Evolutionary conservation across 1,140 invertebrate species (phyloP), one percentile per base, ranked within the genome.

Genomic region (Zaprionus inermis): DNA sequence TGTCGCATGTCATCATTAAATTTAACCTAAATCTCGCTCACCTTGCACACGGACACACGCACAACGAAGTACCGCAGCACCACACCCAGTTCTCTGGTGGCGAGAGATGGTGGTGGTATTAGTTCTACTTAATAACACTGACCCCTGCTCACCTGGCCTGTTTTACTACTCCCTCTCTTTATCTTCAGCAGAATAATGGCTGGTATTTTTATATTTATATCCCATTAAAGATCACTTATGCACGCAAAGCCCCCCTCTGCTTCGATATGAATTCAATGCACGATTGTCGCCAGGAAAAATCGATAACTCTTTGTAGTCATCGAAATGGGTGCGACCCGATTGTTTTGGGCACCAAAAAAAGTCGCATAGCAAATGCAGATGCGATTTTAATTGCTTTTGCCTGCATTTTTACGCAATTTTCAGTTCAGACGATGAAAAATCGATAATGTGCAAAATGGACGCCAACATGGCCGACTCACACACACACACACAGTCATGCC

Each of bases 391-490:
- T 55, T 65, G 49, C 49, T 52, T 57, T 80, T 72, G 52, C n/a
- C 14, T 54, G 46, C 41, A 55, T 64, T 60, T 65, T 65, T 24
- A 67, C 44, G 74, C 61, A 71, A 70, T 72, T 90, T 79, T 76
- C 76, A 66, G 55, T 56, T 41, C 69, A 81, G 81, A 90, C 85
- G 68, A 65, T 76, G 85, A 85, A 90, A 90, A 90, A 90, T 90
- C 86, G 65, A 90, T 90, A 91, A 71, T 73, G 60, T 75, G 76
- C 83, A 91, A 91, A 91, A 90, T 91, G 90, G 90, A 91, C 83
- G 90, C 84, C 90, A 91, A 82, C 78, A 91, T 91, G 90, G 90
- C 89, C 82, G 90, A 79, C 78, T 9, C 38, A 16, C 75, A 66
- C 46, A 32, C 54, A 12, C 57, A 10, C 30, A 32, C 30, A 32